Evolutionary conservation across 2,888 invertebrate genomes (phyloP), one percentile per base, ranked within the genome.

Genomic region (Leuctra nigra): DNA sequence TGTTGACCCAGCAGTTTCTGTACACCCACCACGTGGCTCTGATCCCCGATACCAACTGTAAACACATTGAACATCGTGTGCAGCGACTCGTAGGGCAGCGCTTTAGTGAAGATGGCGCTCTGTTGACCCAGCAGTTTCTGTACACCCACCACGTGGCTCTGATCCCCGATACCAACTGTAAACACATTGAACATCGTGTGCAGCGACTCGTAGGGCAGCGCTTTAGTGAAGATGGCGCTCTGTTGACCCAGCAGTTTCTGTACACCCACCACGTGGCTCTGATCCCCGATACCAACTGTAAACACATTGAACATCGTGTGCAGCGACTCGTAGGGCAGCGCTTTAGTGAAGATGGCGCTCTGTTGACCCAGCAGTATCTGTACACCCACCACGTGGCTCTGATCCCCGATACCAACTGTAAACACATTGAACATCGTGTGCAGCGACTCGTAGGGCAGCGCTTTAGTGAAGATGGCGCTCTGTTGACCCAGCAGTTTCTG

Each of bases 1-100:
- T 47, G 47, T 11, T 47, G 47, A 1, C 47, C 47, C 47, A 47
- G 23, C 22, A 25, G 23, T 29, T 47, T 47, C 29, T 47, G 47
- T 2, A 25, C 25, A 4, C n/a, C 11, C 14, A 47, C 47, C 47
- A 47, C 47, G n/a, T n/a, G n/a, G n/a, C n/a, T n/a, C n/a, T n/a
- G n/a, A n/a, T n/a, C n/a, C n/a, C n/a, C n/a, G n/a, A n/a, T n/a
- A n/a, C n/a, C n/a, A n/a, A n/a, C n/a, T n/a, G n/a, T n/a, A n/a
- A n/a, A n/a, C n/a, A n/a, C n/a, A n/a, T 23, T 16, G 14, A n/a
- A 14, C 47, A 47, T 25, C 7, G 25, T 25, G 29, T 47, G 47
- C 9, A 47, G 47, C 14, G 47, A 14, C 13, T 23, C n/a, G 29
- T 47, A 47, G 23, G 47, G 47, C 2, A 47, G 47, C 4, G 47